Percentiles rank a stretch among this genome's conserved stretches.
These are phyloP conservation scores for Nysson spinosus DNA, from an alignment of 2,888 invertebrate genomes.

Conservation along the genomic window DNA sequence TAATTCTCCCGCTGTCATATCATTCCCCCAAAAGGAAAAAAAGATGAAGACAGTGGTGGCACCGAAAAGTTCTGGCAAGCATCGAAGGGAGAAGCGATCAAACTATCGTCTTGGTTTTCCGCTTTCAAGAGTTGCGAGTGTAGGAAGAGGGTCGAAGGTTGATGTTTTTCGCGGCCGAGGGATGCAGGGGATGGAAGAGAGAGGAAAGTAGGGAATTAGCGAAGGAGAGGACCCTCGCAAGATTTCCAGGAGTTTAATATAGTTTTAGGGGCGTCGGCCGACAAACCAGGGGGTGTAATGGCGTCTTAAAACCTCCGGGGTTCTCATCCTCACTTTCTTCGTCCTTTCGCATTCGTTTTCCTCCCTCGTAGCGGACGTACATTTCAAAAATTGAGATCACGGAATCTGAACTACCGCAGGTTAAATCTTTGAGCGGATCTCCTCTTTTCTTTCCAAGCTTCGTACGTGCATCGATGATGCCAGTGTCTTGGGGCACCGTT, in stretches of 20 bases:
- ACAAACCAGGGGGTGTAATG: constrained; percentile 73
- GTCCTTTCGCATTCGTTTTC: constrained; percentile 1
- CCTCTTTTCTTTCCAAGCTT: constrained; percentile 29
- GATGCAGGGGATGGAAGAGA: constrained; percentile 13
- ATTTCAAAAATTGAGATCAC: constrained; percentile 57
- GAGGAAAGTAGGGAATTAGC: constrained; percentile 58
- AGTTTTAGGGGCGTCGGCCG: constrained; percentile 76
- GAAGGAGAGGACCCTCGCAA: constrained; percentile 66
- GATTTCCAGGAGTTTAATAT: constrained; percentile 77
- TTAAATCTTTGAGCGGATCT: constrained; percentile 58
- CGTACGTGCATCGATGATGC: constrained; percentile 66
- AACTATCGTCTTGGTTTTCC: constrained; percentile 70
- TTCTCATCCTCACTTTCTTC: constrained; percentile 64
- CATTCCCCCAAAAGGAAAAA: too few relatives aligned
- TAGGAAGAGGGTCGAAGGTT: constrained; percentile 30
- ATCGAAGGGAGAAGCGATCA: constrained; percentile 66
- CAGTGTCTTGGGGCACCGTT: constrained; percentile 23
- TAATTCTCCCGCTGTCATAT: neutral
- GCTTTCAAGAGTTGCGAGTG: constrained; percentile 38
- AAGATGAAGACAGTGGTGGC: too few relatives aligned
- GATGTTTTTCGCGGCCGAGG: constrained; percentile 28
- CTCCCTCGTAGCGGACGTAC: constrained; percentile 1
- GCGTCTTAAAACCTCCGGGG: constrained; percentile 76
- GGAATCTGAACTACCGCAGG: constrained; percentile 52
- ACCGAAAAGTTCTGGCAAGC: constrained; percentile 21